These are phyloP conservation scores for Diploscapter pachys DNA, from an alignment of 1,140 invertebrate species.

Conservation along the genomic window DNA sequence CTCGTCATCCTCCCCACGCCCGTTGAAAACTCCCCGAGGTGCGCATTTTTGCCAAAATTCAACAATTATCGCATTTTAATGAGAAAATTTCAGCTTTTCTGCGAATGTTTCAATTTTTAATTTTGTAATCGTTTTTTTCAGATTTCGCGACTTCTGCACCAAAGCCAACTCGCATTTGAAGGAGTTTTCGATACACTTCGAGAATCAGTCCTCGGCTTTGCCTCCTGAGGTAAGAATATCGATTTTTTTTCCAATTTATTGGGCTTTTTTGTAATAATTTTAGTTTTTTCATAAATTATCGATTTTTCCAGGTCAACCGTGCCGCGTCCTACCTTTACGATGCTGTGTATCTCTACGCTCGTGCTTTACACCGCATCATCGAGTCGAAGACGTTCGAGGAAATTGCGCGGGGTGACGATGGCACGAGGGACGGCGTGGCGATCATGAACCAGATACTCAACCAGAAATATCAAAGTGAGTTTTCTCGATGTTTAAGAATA, in stretches of 20 bases:
- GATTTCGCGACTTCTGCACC: constrained; percentile 48
- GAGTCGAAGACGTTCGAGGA: constrained; percentile 62
- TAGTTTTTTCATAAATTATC: constrained; percentile 1
- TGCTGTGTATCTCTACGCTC: constrained; percentile 84
- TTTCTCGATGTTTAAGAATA: constrained; percentile 34
- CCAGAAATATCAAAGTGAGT: constrained; percentile 71
- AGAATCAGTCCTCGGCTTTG: background rate
- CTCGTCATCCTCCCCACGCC: constrained; percentile 57
- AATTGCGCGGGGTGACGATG: constrained; percentile 34
- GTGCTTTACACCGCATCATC: constrained; percentile 75
- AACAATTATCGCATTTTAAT: too few relatives aligned
- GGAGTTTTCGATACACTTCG: too few relatives aligned
- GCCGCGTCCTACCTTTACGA: constrained; percentile 94
- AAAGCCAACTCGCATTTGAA: background rate
- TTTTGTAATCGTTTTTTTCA: background rate
- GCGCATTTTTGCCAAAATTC: too few relatives aligned
- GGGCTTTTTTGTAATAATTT: background rate
- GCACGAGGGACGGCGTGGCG: constrained; percentile 69
- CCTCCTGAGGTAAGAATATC: background rate
- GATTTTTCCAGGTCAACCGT: constrained; percentile 71
- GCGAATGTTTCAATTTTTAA: too few relatives aligned
- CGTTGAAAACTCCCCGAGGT: constrained; percentile 29
- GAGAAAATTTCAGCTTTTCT: too few relatives aligned
- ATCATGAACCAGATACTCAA: constrained; percentile 71
- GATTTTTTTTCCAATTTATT: background rate